A percentile compares a stretch with the other conserved stretches of the same genome.
Conservation (phyloP, 2,888 invertebrate species). For the Folsomia candida region DNA sequence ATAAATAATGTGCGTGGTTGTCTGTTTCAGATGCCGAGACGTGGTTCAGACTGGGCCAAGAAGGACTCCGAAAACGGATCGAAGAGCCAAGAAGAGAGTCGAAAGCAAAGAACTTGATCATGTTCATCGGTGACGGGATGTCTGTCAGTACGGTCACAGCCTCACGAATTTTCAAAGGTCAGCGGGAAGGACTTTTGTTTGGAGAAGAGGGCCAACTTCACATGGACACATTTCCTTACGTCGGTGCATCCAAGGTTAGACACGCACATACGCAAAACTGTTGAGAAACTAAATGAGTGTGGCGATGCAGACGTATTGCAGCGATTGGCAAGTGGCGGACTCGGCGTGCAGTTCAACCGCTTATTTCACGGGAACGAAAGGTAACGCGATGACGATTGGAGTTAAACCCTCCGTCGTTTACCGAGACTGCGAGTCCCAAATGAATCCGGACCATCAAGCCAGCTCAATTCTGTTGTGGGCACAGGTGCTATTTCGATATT, state of each 20-base stretch:
- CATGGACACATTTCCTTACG: conserved; percentile 26
- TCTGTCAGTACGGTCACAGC: conserved; percentile 72
- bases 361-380: conserved; percentile 74
- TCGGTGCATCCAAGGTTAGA: conserved; percentile 31
- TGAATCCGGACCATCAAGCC: conserved; percentile 23
- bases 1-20: no score
- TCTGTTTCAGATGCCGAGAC: conserved; percentile 33
- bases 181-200: conserved; percentile 54
- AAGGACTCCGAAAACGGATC: conserved; percentile 8
- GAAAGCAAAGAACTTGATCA: conserved; percentile 40
- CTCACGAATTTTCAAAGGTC: conserved; percentile 70
- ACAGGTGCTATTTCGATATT: no score
- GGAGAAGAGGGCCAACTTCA: conserved; percentile 26
- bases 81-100: conserved; percentile 17
- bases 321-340: conserved; percentile 14
- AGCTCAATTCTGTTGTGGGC: conserved; percentile 42
- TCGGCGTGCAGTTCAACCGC: conserved; percentile 65
- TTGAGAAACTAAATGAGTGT: neutral
- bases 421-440: conserved; percentile 29
- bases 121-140: conserved; percentile 46
- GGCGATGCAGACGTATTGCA: conserved; percentile 7
- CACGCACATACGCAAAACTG: neutral
- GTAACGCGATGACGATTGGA: conserved; percentile 73
- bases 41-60: conserved; percentile 33
- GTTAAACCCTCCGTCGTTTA: conserved; percentile 64